Evolutionary conservation across 1,140 invertebrate species (phyloP), one percentile per base, ranked within the genome.

Genomic region (Halesus radiatus): DNA sequence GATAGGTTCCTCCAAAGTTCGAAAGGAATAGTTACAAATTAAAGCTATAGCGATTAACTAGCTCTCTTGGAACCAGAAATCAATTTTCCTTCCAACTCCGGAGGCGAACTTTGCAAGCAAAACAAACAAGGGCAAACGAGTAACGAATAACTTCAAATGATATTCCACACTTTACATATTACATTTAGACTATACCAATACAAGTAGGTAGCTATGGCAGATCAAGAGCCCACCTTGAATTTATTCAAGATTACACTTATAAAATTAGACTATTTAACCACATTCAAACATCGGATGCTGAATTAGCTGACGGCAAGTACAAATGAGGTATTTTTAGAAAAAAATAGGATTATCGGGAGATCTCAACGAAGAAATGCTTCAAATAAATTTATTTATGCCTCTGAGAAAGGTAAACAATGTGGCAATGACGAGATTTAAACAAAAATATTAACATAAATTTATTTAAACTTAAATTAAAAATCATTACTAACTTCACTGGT

Each of bases 41-140:
- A 72, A 72, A 72, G 68, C 68, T 53, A 53, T 72, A 52, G 68
- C 50, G 68, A 72, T 72, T 72, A 52, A 72, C 68, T 26, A 50
- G 50, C 3, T 72, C 26, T 15, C 18, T 52, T 13, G 26, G 13
- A 72, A 53, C 68, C 68, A 72, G 68, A 72, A 66, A 72, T 72
- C 68, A 72, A 50, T 50, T 72, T 53, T 72, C 68, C 68, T 52
- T 18, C 45, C 26, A 72, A 72, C 68, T 72, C 23, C 22, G 45
- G 68, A 72, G 45, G 45, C n/a, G 26, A 29, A 29, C n/a, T 72
- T 72, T 52, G 22, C 37, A 23, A 72, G 23, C 26, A 18, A 66
- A 66, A 66, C 23, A 20, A 52, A 72, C 45, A 54, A 72, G 50
- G 26, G 52, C 45, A 16, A 72, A 66, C 29, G 18, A 66, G 18